These are phyloP conservation scores for Kradibia gibbosae DNA, from an alignment of 1,140 invertebrate genomes.

Conservation along the genomic window DNA sequence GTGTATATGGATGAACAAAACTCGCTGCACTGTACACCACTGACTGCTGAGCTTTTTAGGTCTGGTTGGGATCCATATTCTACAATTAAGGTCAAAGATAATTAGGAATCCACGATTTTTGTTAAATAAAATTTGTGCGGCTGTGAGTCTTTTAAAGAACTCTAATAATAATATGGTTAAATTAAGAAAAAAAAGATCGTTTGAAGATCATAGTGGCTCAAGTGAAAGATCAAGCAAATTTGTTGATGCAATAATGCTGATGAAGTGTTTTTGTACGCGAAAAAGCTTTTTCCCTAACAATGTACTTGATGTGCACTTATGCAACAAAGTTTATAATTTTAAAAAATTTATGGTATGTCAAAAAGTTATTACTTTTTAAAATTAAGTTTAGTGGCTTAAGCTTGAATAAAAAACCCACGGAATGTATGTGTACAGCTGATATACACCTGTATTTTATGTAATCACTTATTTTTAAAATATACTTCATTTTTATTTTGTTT, in stretches of 20 bases:
- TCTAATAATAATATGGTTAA: constrained; percentile 23
- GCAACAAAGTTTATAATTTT: constrained; percentile 36
- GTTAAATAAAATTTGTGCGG: constrained; percentile 31
- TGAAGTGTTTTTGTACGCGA: constrained; percentile 26
- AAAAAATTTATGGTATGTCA: constrained; percentile 39
- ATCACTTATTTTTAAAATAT: constrained; percentile 33
- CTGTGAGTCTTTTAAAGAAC: constrained; percentile 43
- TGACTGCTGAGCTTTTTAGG: constrained; percentile 81
- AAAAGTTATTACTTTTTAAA: constrained; percentile 16
- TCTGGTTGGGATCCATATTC: constrained; percentile 67
- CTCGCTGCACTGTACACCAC: constrained; percentile 88
- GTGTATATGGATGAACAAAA: constrained; percentile 90
- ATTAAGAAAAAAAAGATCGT: constrained; percentile 28
- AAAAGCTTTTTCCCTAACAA: constrained; percentile 25
- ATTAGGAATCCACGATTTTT: constrained; percentile 44
- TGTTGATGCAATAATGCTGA: neutral
- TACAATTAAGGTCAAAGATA: constrained; percentile 38
- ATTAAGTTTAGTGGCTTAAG: constrained; percentile 9
- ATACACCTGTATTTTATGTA: constrained; percentile 40
- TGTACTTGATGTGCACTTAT: constrained; percentile 32
- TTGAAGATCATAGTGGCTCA: constrained; percentile 1
- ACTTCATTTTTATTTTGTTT: constrained; percentile 19
- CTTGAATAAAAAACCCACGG: constrained; percentile 23
- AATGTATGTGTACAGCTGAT: constrained; percentile 8
- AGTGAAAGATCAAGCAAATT: neutral